Evolutionary conservation across 2,113 vertebrate species (phyloP).

Genomic region (Trinectes maculatus): DNA sequence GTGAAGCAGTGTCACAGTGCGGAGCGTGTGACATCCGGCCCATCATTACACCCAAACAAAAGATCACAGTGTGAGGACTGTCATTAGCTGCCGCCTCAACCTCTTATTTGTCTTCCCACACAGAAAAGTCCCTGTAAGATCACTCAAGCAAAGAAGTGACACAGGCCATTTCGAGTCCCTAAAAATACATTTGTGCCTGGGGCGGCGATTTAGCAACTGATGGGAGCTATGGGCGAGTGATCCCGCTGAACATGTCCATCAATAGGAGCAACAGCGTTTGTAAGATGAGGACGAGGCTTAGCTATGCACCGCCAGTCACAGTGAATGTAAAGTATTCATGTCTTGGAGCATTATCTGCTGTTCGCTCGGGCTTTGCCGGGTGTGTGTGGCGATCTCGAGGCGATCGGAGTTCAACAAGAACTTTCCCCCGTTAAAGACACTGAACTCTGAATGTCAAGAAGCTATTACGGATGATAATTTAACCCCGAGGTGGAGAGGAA

Average conservation of each 20-base stretch:
- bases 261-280: constrained; percentile 58
- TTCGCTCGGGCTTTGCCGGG: constrained; percentile 39
- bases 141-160: constrained; percentile 47
- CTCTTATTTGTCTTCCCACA: constrained; percentile 61
- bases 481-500: constrained; percentile 29
- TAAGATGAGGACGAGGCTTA: constrained; percentile 66
- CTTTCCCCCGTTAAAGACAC: constrained; percentile 42
- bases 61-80: constrained; percentile 42
- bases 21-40: constrained; percentile 11
- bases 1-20: constrained; percentile 17
- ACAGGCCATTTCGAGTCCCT: constrained; percentile 53
- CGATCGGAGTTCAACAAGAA: constrained; percentile 47
- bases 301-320: constrained; percentile 49
- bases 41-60: constrained; percentile 59
- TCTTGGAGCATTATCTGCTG: constrained; percentile 52
- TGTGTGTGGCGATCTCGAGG: constrained; percentile 44
- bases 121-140: constrained; percentile 51
- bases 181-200: constrained; percentile 62
- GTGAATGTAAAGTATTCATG: constrained; percentile 68
- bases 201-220: constrained; percentile 50
- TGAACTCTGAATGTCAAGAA: constrained; percentile 34
- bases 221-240: constrained; percentile 39
- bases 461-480: constrained; percentile 32
- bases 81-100: constrained; percentile 49
- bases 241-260: constrained; percentile 55